Conservation (phyloP, 2,888 invertebrate genomes). For the Dynastes grantii region DNA sequence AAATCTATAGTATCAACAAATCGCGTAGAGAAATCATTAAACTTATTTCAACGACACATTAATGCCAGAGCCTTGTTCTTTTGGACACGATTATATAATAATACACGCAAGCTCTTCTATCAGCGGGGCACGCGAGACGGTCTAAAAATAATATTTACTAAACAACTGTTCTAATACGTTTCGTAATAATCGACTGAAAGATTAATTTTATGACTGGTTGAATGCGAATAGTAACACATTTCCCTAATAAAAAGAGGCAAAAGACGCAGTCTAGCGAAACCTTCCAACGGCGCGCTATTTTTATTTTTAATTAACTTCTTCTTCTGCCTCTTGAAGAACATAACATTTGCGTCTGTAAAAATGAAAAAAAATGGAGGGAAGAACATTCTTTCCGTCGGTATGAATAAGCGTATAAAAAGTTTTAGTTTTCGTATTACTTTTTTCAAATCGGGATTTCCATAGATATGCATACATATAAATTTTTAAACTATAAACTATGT, state of each 20-base stretch:
- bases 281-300: slow-evolving; percentile 5
- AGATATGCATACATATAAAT: too few relatives aligned
- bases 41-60: too few relatives aligned
- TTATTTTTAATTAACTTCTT: slow-evolving; percentile 34
- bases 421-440: too few relatives aligned
- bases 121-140: slow-evolving; percentile 37
- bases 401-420: too few relatives aligned
- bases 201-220: slow-evolving; percentile 43
- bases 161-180: slow-evolving; percentile 48
- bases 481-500: too few relatives aligned
- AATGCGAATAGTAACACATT: slow-evolving; percentile 46
- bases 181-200: slow-evolving; percentile 46
- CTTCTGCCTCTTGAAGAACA: background rate
- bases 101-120: slow-evolving; percentile 12
- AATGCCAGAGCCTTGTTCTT: too few relatives aligned
- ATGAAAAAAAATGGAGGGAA: too few relatives aligned
- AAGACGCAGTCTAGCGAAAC: slow-evolving; percentile 33
- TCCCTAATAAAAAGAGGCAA: slow-evolving; percentile 26
- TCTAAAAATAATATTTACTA: slow-evolving; percentile 46
- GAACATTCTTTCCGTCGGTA: too few relatives aligned
- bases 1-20: too few relatives aligned
- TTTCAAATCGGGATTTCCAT: too few relatives aligned
- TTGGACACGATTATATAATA: background rate
- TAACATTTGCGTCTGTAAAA: background rate
- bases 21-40: too few relatives aligned